A percentile compares a stretch with the other conserved stretches of the same genome.
phyloP scores from a whole-genome alignment of 2,888 invertebrate genomes.

The Brachypalpus laphriformis region DNA sequence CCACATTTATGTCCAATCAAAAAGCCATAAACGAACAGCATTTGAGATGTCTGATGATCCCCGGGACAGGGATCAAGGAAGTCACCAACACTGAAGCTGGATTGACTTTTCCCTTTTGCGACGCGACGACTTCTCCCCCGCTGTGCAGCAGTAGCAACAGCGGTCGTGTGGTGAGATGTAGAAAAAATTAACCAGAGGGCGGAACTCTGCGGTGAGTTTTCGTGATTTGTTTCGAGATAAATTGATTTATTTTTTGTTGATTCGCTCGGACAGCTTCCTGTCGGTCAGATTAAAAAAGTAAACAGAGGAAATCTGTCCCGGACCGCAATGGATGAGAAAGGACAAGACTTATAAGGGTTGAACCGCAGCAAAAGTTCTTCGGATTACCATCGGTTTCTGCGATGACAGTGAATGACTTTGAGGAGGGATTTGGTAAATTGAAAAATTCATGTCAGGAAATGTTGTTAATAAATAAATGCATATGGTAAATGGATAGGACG shows the following conservation, averaged over 20 bases:
- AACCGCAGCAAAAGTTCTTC: slow-evolving; percentile 44
- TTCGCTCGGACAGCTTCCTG: slow-evolving; percentile 53
- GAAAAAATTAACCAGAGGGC: slow-evolving; percentile 50
- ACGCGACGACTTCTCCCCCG: background rate
- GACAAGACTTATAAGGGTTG: slow-evolving; percentile 45
- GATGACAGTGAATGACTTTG: slow-evolving; percentile 4
- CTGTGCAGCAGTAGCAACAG: background rate
- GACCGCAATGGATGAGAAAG: slow-evolving; percentile 48
- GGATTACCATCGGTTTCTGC: slow-evolving; percentile 31
- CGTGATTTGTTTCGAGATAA: slow-evolving; percentile 71
- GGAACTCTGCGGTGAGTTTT: slow-evolving; percentile 59
- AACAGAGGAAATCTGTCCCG: slow-evolving; percentile 21
- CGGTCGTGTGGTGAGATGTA: slow-evolving; percentile 29
- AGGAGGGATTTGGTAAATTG: slow-evolving; percentile 28
- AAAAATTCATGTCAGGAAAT: slow-evolving; percentile 10
- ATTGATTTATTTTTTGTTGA: slow-evolving; percentile 69
- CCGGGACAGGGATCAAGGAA: slow-evolving; percentile 65
- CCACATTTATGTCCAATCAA: slow-evolving; percentile 73
- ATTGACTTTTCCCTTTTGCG: slow-evolving; percentile 48
- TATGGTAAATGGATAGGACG: background rate
- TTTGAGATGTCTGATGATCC: slow-evolving; percentile 68
- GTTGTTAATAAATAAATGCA: slow-evolving; percentile 15
- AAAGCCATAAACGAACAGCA: slow-evolving; percentile 67
- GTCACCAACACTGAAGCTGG: slow-evolving; percentile 57
- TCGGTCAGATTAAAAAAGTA: slow-evolving; percentile 42